These are phyloP conservation scores for Pseudococcus jackbeardsleyi DNA, from an alignment of 2,888 invertebrate genomes.

Conservation along the genomic window DNA sequence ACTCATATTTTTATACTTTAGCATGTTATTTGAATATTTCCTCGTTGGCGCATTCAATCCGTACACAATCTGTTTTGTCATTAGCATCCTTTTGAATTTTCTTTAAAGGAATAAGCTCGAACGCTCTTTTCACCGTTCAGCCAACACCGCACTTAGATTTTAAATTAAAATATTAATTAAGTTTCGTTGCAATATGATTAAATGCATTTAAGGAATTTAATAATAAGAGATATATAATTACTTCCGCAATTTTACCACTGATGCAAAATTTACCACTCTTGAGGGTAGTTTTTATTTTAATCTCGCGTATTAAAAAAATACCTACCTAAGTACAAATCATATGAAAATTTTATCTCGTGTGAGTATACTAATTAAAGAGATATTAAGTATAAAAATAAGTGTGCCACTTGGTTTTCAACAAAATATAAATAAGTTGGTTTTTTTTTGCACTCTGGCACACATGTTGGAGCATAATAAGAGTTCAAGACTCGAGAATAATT, in stretches of 20 bases:
- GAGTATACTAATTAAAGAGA: constrained; percentile 37
- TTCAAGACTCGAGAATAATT: too few relatives aligned
- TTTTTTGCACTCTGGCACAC: background rate
- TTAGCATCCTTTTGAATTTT: constrained; percentile 53
- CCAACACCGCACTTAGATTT: constrained; percentile 43
- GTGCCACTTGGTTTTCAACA: background rate
- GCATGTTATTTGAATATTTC: background rate
- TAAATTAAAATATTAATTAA: constrained; percentile 55
- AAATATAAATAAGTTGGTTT: background rate
- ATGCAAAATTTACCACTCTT: constrained; percentile 19
- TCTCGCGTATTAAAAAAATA: background rate
- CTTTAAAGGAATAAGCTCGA: constrained; percentile 14
- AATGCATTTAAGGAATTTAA: constrained; percentile 54
- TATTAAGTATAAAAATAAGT: constrained; percentile 39
- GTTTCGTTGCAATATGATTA: constrained; percentile 48
- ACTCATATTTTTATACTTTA: background rate
- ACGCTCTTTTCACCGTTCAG: constrained; percentile 39
- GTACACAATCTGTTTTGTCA: constrained; percentile 32
- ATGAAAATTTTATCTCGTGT: background rate
- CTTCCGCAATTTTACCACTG: constrained; percentile 29
- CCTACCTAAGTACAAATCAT: background rate
- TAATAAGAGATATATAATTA: constrained; percentile 37
- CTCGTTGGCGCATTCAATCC: constrained; percentile 16
- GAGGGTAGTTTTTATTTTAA: background rate
- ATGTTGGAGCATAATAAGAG: background rate